Base-by-base conservation (phyloP, 1,140 invertebrate species). In the Atopsyche davidsoni region DNA sequence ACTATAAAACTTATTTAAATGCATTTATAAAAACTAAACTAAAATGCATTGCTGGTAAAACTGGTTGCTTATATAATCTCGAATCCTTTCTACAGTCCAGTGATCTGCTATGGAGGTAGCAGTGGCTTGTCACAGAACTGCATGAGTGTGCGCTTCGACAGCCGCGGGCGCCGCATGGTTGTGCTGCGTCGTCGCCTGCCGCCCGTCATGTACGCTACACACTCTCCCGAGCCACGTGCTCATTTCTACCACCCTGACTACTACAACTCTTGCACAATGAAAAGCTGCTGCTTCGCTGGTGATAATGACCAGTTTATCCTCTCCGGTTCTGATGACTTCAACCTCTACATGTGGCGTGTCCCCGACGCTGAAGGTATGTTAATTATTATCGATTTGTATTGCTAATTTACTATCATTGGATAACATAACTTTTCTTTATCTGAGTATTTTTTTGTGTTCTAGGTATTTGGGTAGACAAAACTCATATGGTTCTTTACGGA, bases 231-330 rank as follows among this genome's bases (percentile, higher is more conserved):
- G 17, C 81, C 86, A 1, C 63, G 87, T 16, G 87, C 82, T 47
- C 85, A 93, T 68, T 95, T 97, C 68, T 89, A 93, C 66, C 87
- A 94, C 65, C 78, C 82, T 18, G 87, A 89, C 48, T 97, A 96
- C 67, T 95, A 92, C 59, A 96, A 96, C 66, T 93, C 90, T 1
- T 96, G 92, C 65, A 96, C 93, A 0, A 95, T 96, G 90, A 97
- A 97, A 69, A 94, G 89, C 51, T 95, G 92, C 62, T 87, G 83
- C 41, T 96, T 96, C 76, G 92, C 89, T n/a, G 93, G 92, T 1
- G 80, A 84, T 4, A 78, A 83, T 32, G 92, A 96, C 65, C 82
- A 95, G 74, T 93, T 85, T 66, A 80, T 96, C 36, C 67, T 96
- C 11, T 94, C 90, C 3, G 94, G 85, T 4, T 96, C 92, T 0